phyloP scores from a whole-genome alignment of 2,113 vertebrate species.

The Syngnathus typhle region DNA sequence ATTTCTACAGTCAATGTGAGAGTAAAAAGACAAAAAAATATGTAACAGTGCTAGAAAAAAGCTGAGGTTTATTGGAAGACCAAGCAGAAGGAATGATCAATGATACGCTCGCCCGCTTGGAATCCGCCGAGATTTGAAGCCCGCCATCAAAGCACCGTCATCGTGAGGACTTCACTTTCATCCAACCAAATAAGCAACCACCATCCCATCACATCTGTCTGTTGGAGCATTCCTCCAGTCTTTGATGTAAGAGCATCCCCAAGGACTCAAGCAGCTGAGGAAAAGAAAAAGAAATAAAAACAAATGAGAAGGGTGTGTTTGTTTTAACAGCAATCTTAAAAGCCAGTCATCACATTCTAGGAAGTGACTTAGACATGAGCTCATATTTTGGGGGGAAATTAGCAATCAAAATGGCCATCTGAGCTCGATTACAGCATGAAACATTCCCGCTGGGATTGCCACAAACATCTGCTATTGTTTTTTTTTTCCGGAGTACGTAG shows the following conservation, averaged over 20 bases:
- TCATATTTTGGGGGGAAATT: conserved; percentile 5
- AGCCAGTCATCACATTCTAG: neutral
- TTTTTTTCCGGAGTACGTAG: conserved; percentile 11
- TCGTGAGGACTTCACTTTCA: neutral
- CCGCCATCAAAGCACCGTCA: conserved; percentile 1
- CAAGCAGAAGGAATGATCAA: neutral
- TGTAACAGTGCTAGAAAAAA: neutral
- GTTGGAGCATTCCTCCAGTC: conserved; percentile 21
- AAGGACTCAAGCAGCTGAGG: conserved; percentile 70
- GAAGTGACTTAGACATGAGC: neutral
- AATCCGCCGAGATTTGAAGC: conserved; percentile 17
- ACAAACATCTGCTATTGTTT: conserved; percentile 46
- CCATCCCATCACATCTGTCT: neutral
- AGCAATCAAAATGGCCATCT: neutral
- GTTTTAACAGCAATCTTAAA: neutral
- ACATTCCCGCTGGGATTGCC: neutral
- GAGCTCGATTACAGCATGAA: neutral
- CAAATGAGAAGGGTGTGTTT: neutral
- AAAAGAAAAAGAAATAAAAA: conserved; percentile 26
- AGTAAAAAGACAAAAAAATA: neutral
- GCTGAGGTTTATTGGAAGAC: conserved; percentile 53
- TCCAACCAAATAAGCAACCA: neutral
- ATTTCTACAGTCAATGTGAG: neutral
- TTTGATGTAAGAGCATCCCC: conserved; percentile 22
- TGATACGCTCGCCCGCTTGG: conserved; percentile 14